Conservation (phyloP, 1,140 invertebrate genomes). For the Brachionus sp. region DNA sequence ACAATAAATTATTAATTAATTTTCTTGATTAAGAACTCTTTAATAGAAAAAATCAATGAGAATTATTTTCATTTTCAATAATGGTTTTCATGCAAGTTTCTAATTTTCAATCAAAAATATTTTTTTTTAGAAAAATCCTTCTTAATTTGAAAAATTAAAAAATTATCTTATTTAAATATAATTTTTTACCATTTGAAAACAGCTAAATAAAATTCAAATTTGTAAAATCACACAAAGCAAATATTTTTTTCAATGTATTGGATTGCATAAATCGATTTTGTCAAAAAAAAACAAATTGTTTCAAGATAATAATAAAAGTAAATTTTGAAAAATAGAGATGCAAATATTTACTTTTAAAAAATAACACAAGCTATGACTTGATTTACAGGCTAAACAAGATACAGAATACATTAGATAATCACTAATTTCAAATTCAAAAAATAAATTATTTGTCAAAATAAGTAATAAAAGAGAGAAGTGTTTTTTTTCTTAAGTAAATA, state of each 20-base stretch:
- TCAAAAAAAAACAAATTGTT: background rate
- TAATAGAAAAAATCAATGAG: background rate
- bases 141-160: background rate
- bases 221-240: background rate
- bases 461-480: background rate
- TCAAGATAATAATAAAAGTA: background rate
- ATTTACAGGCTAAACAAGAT: background rate
- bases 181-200: background rate
- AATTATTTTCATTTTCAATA: background rate
- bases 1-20: background rate
- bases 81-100: too few relatives aligned
- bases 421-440: background rate
- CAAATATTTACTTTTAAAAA: background rate
- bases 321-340: background rate
- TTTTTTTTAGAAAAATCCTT: background rate
- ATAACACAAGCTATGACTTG: too few relatives aligned
- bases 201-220: background rate
- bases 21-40: background rate
- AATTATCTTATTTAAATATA: background rate
- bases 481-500: background rate
- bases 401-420: background rate
- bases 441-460: background rate
- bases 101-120: too few relatives aligned
- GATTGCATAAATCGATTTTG: background rate
- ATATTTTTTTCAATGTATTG: background rate